Percentiles rank a stretch among this genome's conserved stretches.
phyloP scores from a whole-genome alignment of 1,140 invertebrate species.

The Euborellia annulipes region DNA sequence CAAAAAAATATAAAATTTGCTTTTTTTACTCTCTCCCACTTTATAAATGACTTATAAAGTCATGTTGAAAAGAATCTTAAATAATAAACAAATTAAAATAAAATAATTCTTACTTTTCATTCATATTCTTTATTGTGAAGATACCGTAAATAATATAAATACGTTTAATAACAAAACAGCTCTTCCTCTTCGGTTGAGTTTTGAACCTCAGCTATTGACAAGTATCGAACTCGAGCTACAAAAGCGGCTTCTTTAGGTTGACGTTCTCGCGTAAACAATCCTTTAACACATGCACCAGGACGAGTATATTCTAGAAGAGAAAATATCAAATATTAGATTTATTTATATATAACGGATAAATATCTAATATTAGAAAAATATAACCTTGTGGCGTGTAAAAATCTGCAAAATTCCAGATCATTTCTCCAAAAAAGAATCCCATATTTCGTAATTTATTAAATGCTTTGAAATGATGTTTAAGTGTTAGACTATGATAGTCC shows the following conservation, averaged over 20 bases:
- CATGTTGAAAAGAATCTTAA: too few relatives aligned
- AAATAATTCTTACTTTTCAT: too few relatives aligned
- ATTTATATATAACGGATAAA: neutral
- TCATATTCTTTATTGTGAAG: too few relatives aligned
- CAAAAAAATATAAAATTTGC: too few relatives aligned
- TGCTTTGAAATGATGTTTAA: constrained; percentile 36
- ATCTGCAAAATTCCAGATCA: constrained; percentile 60
- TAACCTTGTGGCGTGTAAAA: constrained; percentile 43
- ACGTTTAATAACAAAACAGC: too few relatives aligned
- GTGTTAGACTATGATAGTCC: constrained; percentile 42
- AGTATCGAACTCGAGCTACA: constrained; percentile 30
- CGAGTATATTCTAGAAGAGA: constrained; percentile 33
- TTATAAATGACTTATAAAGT: too few relatives aligned
- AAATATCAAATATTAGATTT: constrained; percentile 6
- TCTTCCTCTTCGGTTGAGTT: too few relatives aligned
- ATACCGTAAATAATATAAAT: too few relatives aligned
- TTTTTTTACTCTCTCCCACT: too few relatives aligned
- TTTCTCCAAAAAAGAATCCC: constrained; percentile 43
- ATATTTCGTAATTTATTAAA: constrained; percentile 35
- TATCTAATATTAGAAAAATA: constrained; percentile 1
- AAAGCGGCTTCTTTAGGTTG: constrained; percentile 44
- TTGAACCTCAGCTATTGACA: constrained; percentile 3
- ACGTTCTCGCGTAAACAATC: constrained; percentile 42
- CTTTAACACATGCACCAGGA: constrained; percentile 45
- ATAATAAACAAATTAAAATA: too few relatives aligned